phyloP scores from a whole-genome alignment of 2,113 vertebrate species.

The Coregonus clupeaformis region DNA sequence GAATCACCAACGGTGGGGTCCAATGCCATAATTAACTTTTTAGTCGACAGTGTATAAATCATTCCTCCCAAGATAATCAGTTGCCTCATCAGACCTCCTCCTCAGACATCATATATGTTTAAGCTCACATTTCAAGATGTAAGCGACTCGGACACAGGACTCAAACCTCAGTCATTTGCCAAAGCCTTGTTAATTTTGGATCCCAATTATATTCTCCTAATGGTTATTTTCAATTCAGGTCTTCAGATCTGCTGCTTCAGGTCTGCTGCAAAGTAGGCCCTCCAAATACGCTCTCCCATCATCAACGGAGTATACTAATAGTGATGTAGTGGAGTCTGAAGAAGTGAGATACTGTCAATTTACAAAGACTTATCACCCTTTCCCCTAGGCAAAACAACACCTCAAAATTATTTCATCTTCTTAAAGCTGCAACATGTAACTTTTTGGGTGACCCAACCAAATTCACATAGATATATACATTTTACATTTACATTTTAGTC shows the following conservation, averaged over 20 bases:
- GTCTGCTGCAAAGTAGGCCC: neutral
- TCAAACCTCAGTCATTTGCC: neutral
- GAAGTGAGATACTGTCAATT: no score
- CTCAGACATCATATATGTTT: neutral
- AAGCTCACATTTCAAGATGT: neutral
- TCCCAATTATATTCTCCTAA: neutral
- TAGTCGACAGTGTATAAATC: neutral
- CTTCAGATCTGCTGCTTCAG: no score
- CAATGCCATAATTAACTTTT: conserved; percentile 9
- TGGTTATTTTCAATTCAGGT: neutral
- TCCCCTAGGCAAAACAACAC: no score
- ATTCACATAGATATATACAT: no score
- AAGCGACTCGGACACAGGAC: neutral
- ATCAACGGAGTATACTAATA: no score
- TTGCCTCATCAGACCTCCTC: neutral
- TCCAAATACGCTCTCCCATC: no score
- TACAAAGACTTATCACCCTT: no score
- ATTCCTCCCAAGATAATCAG: neutral
- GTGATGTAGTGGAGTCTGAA: no score
- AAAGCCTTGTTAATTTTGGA: neutral
- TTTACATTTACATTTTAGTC: no score
- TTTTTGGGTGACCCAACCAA: no score
- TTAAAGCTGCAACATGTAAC: no score
- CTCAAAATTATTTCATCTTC: no score
- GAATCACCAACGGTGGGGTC: neutral